Evolutionary conservation across 2,888 invertebrate species (phyloP).

Genomic region (Bhutanitis thaidina): DNA sequence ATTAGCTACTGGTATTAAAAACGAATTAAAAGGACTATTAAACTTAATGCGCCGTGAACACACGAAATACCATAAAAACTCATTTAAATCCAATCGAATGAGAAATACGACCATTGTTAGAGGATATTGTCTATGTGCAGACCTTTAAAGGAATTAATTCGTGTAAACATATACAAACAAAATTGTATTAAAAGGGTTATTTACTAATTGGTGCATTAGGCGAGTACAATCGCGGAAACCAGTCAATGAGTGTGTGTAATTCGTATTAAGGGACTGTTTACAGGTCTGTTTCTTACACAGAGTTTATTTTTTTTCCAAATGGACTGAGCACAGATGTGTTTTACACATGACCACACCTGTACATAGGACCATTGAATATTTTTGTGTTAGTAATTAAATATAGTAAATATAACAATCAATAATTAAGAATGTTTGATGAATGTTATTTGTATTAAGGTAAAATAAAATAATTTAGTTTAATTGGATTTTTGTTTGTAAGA

Average conservation of each 20-base stretch:
- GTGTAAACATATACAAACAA: conserved; percentile 58
- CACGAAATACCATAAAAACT: conserved; percentile 45
- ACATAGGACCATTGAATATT: conserved; percentile 37
- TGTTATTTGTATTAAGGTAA: background rate
- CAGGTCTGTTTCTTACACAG: conserved; percentile 44
- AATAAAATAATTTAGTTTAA: background rate
- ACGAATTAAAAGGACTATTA: conserved; percentile 22
- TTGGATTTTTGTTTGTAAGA: background rate
- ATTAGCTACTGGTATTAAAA: conserved; percentile 31
- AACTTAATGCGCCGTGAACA: conserved; percentile 46
- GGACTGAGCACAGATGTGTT: conserved; percentile 54
- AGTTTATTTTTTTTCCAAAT: conserved; percentile 38
- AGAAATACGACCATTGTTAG: conserved; percentile 53
- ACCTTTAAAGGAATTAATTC: conserved; percentile 47
- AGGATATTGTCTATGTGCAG: conserved; percentile 59
- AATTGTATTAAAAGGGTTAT: conserved; percentile 56
- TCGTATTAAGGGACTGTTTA: conserved; percentile 74
- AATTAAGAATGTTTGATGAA: too few species aligned
- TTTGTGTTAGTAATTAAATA: too few species aligned
- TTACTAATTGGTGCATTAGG: conserved; percentile 66
- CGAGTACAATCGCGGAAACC: conserved; percentile 62
- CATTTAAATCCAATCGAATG: conserved; percentile 41
- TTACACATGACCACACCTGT: conserved; percentile 64
- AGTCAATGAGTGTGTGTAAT: conserved; percentile 70
- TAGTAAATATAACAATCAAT: too few species aligned